Evolutionary conservation across 2,888 invertebrate species (phyloP).

Genomic region (Lepidonotus clava): DNA sequence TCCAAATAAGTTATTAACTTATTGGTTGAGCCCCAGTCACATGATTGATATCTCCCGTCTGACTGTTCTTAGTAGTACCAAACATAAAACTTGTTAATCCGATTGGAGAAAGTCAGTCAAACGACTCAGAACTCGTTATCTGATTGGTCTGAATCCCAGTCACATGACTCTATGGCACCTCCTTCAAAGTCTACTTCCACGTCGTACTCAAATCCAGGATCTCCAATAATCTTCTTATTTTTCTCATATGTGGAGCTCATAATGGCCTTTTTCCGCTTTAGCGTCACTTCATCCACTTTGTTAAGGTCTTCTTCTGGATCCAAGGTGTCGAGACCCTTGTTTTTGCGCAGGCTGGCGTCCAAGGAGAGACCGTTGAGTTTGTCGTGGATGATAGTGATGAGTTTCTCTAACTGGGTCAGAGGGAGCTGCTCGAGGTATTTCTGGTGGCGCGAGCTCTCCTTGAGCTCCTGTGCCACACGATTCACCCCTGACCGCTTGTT

Average conservation of each 20-base stretch:
- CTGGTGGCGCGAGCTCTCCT: constrained; percentile 77
- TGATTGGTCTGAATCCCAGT: constrained; percentile 81
- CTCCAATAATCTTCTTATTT: constrained; percentile 80
- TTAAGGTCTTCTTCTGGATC: constrained; percentile 82
- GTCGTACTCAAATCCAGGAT: constrained; percentile 82
- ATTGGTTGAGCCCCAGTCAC: too few relatives aligned
- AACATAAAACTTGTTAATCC: too few relatives aligned
- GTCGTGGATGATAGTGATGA: constrained; percentile 81
- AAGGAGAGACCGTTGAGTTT: constrained; percentile 79
- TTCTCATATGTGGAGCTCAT: constrained; percentile 82
- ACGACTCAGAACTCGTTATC: constrained; percentile 71
- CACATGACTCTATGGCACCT: constrained; percentile 76
- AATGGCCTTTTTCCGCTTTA: constrained; percentile 81
- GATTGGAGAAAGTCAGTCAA: too few relatives aligned
- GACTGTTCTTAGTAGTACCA: too few relatives aligned
- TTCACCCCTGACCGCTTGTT: constrained; percentile 78
- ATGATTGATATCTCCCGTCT: too few relatives aligned
- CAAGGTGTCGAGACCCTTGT: constrained; percentile 77
- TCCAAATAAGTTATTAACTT: too few relatives aligned
- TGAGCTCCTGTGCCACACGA: constrained; percentile 77
- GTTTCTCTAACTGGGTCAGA: constrained; percentile 79
- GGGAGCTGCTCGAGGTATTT: constrained; percentile 79
- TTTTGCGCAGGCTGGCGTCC: constrained; percentile 79
- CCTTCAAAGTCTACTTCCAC: constrained; percentile 80
- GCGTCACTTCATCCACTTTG: constrained; percentile 79